These are phyloP conservation scores for Cephus nigrinus DNA, from an alignment of 2,888 invertebrate genomes.

Conservation along the genomic window DNA sequence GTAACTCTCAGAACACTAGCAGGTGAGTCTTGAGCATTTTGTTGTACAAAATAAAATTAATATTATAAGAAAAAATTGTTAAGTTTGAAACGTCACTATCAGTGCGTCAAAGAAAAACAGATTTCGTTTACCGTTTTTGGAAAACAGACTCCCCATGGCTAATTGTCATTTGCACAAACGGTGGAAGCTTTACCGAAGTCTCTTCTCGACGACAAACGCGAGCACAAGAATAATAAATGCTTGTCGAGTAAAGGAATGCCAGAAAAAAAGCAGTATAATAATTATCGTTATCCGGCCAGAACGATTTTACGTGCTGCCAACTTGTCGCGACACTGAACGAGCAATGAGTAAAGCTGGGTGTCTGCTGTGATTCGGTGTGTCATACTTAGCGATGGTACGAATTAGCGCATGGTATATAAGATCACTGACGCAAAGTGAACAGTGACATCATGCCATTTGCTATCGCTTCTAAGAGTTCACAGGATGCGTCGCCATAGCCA, in stretches of 20 bases:
- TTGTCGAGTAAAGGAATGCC: not conserved
- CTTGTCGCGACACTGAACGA: conserved; percentile 19
- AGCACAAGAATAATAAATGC: not conserved
- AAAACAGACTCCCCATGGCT: not conserved
- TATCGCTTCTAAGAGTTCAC: conserved; percentile 20
- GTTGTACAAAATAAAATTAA: too few species aligned
- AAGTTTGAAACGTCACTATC: not conserved
- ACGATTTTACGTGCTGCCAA: not conserved
- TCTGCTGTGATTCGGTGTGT: conserved; percentile 35
- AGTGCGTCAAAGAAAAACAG: not conserved
- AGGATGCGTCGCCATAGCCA: conserved; percentile 3
- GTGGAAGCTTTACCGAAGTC: too few species aligned
- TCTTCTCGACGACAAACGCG: not conserved
- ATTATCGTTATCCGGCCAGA: too few species aligned
- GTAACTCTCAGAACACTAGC: too few species aligned
- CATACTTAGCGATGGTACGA: conserved; percentile 25
- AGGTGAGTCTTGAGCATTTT: too few species aligned
- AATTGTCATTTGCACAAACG: not conserved
- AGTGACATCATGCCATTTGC: conserved; percentile 34
- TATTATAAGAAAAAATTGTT: too few species aligned
- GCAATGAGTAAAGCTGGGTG: conserved; percentile 33
- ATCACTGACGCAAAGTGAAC: conserved; percentile 33
- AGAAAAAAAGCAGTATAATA: too few species aligned
- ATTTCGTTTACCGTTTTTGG: not conserved
- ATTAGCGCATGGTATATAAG: conserved; percentile 25